Evolutionary conservation across 2,797 vertebrate genomes (phyloP), one percentile per base, ranked within the genome.

Genomic region (Sarcophilus harrisii): DNA sequence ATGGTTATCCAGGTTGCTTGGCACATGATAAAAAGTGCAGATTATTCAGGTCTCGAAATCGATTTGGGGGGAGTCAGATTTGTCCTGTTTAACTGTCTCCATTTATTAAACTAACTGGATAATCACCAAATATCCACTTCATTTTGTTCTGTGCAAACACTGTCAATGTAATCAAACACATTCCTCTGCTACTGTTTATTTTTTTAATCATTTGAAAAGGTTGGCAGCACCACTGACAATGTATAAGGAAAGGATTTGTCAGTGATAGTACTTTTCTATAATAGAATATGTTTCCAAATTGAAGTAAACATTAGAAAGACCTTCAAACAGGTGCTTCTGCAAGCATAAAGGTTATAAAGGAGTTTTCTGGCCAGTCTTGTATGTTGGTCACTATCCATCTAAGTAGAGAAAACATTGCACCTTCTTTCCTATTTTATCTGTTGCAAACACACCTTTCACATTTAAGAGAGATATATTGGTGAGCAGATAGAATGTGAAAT

Each of bases 281-380:
- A 95, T 90, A 58, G 95, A 91, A 96, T 1, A 59, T 54, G 45
- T 60, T 91, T 96, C 32, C 49, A 81, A 90, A 58, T 89, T 54
- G 90, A 97, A 93, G 92, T 54, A 95, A 21, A 95, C 14, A 96
- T 16, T 16, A 95, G 32, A 96, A 93, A 62, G 32, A 5, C 10
- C 60, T 92, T 96, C 59, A 94, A 62, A 94, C 58, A 91, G 90
- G 94, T 58, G 54, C 12, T 94, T 28, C 52, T 81, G 5, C 59
- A 55, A 95, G 16, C 0, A 90, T 5, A 58, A 49, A 52, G 24
- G 95, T 95, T 60, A 49, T 55, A n/a, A 24, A 58, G 62, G 16
- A 96, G 16, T 90, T 57, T 90, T 92, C 81, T 93, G 54, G 49
- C 12, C 58, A 90, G 58, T n/a, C 27, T 92, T 91, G 1, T 57